Base-by-base conservation (phyloP, 2,888 invertebrate species). In the Orgyia antiqua region DNA sequence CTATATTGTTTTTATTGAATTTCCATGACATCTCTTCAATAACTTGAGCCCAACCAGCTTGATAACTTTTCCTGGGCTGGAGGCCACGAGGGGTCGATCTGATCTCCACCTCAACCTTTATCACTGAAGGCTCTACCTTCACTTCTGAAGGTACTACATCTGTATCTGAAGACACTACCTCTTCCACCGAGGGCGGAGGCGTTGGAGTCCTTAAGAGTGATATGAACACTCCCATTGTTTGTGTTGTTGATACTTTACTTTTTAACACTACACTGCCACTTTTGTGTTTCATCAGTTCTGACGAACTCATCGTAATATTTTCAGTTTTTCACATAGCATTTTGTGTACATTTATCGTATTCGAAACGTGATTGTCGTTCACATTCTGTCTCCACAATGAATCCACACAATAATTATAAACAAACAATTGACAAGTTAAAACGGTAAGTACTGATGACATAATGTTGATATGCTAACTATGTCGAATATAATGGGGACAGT, bases 21-120 rank as follows among this genome's bases (percentile, higher is more conserved):
- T 74, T 80, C 71, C 72, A 76, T 21, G 66, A 54, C 18, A 83
- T 52, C 40, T 82, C 83, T 38, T 78, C 77, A 29, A 78, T 42
- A 19, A 83, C 82, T 44, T 77, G 76, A 17, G 64, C 71, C 82
- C 82, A 82, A 33, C 60, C 64, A 39, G 72, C 49, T 20, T 69
- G 68, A 31, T 51, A 61, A 43, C 74, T 78, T 27, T 49, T 43
- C 27, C 65, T 55, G 0, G 59, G 56, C 19, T 34, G 39, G 13
- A 26, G 29, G 8, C 21, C 31, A 8, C 8, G 7, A 20, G 4
- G n/a, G 4, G 8, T 17, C 7, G 36, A 8, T 29, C 41, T 41
- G 21, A 35, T 10, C 21, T 42, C 39, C 27, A 46, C 37, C 10
- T 19, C 29, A 13, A 33, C 15, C 6, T 15, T 6, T 4, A 6